phyloP scores from a whole-genome alignment of 2,113 vertebrate genomes.

The Zingel zingel region DNA sequence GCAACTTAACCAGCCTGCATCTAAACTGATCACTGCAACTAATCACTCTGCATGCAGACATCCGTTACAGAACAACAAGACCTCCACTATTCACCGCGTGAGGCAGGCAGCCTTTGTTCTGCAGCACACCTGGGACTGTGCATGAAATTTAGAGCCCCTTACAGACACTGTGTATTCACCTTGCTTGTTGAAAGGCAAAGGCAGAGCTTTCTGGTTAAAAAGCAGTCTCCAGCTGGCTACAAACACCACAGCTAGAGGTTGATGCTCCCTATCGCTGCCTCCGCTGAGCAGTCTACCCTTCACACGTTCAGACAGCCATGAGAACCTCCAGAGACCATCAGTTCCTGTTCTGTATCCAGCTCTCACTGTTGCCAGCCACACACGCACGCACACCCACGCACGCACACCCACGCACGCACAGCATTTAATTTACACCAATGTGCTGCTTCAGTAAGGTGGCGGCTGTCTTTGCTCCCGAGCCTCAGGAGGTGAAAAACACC shows the following conservation, averaged over 20 bases:
- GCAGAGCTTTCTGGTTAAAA: constrained; percentile 55
- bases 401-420: constrained; percentile 29
- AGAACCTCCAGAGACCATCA: constrained; percentile 72
- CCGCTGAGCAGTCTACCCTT: constrained; percentile 69
- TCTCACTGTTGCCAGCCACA: constrained; percentile 46
- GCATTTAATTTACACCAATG: constrained; percentile 53
- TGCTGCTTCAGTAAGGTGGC: constrained; percentile 31
- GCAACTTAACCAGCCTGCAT: constrained; percentile 33
- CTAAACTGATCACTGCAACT: constrained; percentile 30
- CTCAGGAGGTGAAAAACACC: constrained; percentile 50
- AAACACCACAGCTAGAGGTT: constrained; percentile 70
- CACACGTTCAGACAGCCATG: constrained; percentile 75
- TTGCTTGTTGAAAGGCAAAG: constrained; percentile 65
- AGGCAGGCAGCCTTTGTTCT: constrained; percentile 42
- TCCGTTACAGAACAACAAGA: constrained; percentile 22
- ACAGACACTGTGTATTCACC: constrained; percentile 47
- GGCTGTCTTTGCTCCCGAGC: constrained; percentile 34
- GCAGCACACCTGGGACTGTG: constrained; percentile 30
- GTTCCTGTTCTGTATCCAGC: constrained; percentile 62
- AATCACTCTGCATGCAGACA: constrained; percentile 28
- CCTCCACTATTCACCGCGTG: neutral
- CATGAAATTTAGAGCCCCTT: constrained; percentile 31
- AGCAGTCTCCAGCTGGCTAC: constrained; percentile 66
- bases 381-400: constrained; percentile 23
- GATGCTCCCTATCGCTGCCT: constrained; percentile 58